Base-by-base conservation (phyloP, 2,113 vertebrate species). In the Deroptyus accipitrinus region DNA sequence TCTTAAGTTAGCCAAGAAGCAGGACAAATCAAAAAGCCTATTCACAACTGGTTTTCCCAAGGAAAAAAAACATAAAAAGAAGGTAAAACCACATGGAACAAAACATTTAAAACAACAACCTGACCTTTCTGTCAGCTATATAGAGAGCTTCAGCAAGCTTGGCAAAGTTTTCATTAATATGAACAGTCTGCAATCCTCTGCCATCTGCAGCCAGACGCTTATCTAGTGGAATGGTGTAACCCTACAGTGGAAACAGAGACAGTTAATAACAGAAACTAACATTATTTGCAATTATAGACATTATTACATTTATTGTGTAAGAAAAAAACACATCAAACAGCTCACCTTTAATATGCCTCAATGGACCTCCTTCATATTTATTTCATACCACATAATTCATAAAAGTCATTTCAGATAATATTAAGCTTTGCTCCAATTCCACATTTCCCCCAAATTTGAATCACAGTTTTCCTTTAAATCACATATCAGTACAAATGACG, bases 151-250 rank as follows among this genome's bases (percentile, higher is more conserved):
- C 99, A 8, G 99, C 99, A 91, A 99, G 97, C 97, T 99, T 99
- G 77, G 99, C 99, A 85, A 99, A 99, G 95, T 99, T 99, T 94
- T 99, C 99, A 83, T 99, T 99, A 80, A 99, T 99, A 86, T 99
- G 99, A 88, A 99, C 99, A 0, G 99, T 99, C 96, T 99, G 99
- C 55, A 99, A 77, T 57, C 99, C 99, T 96, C 99, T 97, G 55
- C 99, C 99, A 88, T 99, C 99, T 18, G 99, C 99, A 88, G 99
- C 99, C 95, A 99, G 97, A 94, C 99, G 99, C 93, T 99, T 99
- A 93, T 99, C 99, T 80, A 99, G 97, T 11, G 99, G 99, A 96
- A 99, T 99, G 49, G 99, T 99, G 97, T 99, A 99, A 90, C 99
- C 99, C 99, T 99, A 83, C n/a, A 67, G 41, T 4, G 82, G 83